Conservation (phyloP, 2,113 vertebrate genomes). For the Hassar affinis region DNA sequence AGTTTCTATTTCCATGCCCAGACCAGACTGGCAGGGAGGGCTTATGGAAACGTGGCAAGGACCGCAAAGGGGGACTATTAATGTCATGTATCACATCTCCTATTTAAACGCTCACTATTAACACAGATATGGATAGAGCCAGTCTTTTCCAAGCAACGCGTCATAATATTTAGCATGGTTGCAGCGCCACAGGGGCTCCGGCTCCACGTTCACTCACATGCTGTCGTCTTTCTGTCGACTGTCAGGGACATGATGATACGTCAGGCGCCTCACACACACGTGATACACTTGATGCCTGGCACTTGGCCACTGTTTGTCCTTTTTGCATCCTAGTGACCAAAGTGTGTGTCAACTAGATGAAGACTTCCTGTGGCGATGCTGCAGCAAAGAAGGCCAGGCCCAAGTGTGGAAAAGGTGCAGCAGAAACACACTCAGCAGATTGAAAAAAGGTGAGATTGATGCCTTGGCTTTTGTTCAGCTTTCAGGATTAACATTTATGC, state of each 20-base stretch:
- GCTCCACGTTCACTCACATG: slow-evolving; percentile 25
- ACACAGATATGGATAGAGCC: slow-evolving; percentile 56
- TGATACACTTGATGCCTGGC: slow-evolving; percentile 45
- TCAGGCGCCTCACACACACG: slow-evolving; percentile 52
- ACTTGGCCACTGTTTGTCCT: slow-evolving; percentile 62
- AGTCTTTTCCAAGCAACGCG: slow-evolving; percentile 53
- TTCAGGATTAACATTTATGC: slow-evolving; percentile 34
- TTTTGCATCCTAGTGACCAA: slow-evolving; percentile 59
- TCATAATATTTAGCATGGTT: slow-evolving; percentile 55
- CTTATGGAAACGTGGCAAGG: slow-evolving; percentile 32
- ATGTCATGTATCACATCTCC: slow-evolving; percentile 57
- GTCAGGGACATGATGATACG: slow-evolving; percentile 42
- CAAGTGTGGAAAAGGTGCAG: slow-evolving; percentile 53
- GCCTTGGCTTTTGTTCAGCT: slow-evolving; percentile 15
- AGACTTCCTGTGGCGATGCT: slow-evolving; percentile 32
- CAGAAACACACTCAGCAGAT: slow-evolving; percentile 26
- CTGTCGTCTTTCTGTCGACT: slow-evolving; percentile 48
- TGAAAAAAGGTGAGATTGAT: background rate
- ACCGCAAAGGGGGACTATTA: slow-evolving; percentile 51
- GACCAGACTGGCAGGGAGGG: slow-evolving; percentile 24
- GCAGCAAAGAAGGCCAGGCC: background rate
- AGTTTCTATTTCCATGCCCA: slow-evolving; percentile 36
- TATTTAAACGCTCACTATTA: slow-evolving; percentile 59
- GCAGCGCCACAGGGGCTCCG: slow-evolving; percentile 6
- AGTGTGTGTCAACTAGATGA: slow-evolving; percentile 36